A percentile compares a stretch with the other conserved stretches of the same genome.
These are phyloP conservation scores for Mesochorus sp. DNA, from an alignment of 2,888 invertebrate genomes.

Conservation along the genomic window DNA sequence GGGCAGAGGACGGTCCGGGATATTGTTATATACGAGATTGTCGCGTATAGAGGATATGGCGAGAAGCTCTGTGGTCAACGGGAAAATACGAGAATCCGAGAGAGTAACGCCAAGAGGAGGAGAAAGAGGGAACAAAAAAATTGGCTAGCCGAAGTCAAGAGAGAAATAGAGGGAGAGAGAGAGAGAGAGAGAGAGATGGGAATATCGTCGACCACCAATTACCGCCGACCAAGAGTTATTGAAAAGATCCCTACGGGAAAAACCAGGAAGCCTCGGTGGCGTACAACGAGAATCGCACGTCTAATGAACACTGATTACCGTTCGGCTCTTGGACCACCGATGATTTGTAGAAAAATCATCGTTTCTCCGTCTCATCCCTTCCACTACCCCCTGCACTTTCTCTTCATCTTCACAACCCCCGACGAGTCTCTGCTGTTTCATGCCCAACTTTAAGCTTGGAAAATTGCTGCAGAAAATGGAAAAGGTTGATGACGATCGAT, in stretches of 20 bases:
- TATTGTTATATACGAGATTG: conserved; percentile 82
- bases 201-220: conserved; percentile 78
- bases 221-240: conserved; percentile 80
- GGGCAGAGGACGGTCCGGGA: conserved; percentile 74
- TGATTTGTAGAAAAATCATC: conserved; percentile 74
- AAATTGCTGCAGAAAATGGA: no score
- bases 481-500: no score
- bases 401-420: background rate
- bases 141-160: background rate
- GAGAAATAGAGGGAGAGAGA: conserved; percentile 13
- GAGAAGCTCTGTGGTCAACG: conserved; percentile 54
- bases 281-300: conserved; percentile 67
- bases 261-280: conserved; percentile 67
- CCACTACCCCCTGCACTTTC: background rate
- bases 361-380: conserved; percentile 11
- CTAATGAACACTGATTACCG: conserved; percentile 81
- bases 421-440: background rate
- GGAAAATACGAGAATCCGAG: conserved; percentile 64
- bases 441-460: no score
- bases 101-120: conserved; percentile 59
- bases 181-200: conserved; percentile 64
- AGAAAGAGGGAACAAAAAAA: conserved; percentile 32
- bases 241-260: conserved; percentile 79
- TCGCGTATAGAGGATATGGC: conserved; percentile 68
- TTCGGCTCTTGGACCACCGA: conserved; percentile 72